A percentile compares a stretch with the other conserved stretches of the same genome.
phyloP scores from a whole-genome alignment of 2,113 vertebrate genomes.

The Hippocampus abdominalis region DNA sequence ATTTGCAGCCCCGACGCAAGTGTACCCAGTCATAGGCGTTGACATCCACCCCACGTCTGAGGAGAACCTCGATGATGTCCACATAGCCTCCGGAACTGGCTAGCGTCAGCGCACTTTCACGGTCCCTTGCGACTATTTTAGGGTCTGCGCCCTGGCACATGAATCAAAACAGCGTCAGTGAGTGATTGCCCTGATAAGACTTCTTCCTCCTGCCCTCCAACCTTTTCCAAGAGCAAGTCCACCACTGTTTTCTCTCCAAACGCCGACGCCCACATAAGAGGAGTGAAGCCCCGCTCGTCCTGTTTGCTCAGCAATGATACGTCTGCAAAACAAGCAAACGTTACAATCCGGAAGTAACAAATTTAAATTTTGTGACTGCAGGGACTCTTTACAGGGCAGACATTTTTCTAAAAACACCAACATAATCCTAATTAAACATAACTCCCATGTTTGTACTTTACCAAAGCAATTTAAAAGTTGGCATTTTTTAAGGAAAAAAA shows the following conservation, averaged over 20 bases:
- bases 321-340: slow-evolving; percentile 64
- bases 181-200: neutral
- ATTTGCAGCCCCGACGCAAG: neutral
- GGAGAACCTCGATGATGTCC: slow-evolving; percentile 82
- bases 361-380: neutral
- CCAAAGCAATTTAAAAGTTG: no score
- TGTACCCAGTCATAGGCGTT: slow-evolving; percentile 93
- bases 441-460: neutral
- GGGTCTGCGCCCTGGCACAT: slow-evolving; percentile 83
- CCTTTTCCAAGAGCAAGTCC: slow-evolving; percentile 88
- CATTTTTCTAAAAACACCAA: neutral
- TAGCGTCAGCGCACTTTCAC: slow-evolving; percentile 88
- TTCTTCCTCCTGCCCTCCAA: slow-evolving; percentile 42
- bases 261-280: slow-evolving; percentile 93
- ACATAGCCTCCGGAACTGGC: slow-evolving; percentile 92
- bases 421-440: neutral
- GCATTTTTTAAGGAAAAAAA: no score
- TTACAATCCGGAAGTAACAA: neutral
- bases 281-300: slow-evolving; percentile 90
- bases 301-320: slow-evolving; percentile 81
- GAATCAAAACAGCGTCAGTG: neutral
- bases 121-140: slow-evolving; percentile 80
- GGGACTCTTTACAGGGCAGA: no score
- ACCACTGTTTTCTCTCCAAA: slow-evolving; percentile 90
- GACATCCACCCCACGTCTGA: slow-evolving; percentile 83